Evolutionary conservation across 35 echinoderm and acorn worm species (phyloP).

Genomic region (Heliocidaris tuberculata): DNA sequence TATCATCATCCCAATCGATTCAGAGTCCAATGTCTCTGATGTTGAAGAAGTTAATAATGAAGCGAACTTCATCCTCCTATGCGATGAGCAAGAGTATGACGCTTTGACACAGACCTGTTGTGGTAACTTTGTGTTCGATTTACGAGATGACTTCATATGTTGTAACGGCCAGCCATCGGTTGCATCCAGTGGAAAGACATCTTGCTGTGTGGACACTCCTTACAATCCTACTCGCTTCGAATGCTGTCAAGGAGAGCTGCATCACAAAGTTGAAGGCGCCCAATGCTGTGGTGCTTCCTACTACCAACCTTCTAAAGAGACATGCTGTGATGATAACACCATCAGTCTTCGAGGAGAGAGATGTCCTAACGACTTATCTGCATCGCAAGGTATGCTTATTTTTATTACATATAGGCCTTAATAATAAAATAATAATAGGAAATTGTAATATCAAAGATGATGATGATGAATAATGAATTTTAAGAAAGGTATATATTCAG

Average conservation of each 20-base stretch:
- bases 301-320: constrained; percentile 22
- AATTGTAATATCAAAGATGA: too few relatives aligned
- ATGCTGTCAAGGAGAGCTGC: constrained; percentile 21
- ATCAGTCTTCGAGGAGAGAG: neutral
- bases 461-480: too few relatives aligned
- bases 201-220: neutral
- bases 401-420: neutral
- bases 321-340: neutral
- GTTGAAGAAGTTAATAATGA: neutral
- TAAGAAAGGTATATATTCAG: too few relatives aligned
- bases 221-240: constrained; percentile 32
- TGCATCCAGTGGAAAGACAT: constrained; percentile 1
- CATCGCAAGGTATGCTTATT: neutral
- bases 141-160: neutral
- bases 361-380: neutral
- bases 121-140: constrained; percentile 15
- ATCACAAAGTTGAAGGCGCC: constrained; percentile 28
- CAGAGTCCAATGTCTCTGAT: neutral
- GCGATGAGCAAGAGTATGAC: neutral
- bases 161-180: neutral
- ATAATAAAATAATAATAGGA: neutral
- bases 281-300: constrained; percentile 37
- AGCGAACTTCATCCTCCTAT: neutral
- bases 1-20: neutral
- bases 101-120: neutral